Percentiles rank a stretch among this genome's conserved stretches.
Evolutionary conservation across 2,888 invertebrate genomes (phyloP).

Genomic region (Calameuta pallipes): DNA sequence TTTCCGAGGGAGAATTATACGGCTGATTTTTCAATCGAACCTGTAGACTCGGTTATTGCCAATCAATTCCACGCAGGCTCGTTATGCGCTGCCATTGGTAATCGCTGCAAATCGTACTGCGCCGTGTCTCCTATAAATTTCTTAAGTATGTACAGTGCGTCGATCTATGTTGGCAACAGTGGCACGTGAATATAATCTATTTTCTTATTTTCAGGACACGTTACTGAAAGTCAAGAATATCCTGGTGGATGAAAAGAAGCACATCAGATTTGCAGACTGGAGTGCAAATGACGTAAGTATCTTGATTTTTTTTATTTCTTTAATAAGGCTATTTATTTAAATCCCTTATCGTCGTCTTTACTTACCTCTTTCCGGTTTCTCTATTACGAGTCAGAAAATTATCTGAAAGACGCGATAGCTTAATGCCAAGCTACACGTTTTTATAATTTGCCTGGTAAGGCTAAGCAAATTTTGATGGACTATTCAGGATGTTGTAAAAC

Average conservation of each 20-base stretch:
- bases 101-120: neutral
- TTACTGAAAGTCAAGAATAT: constrained; percentile 85
- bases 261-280: constrained; percentile 94
- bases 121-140: too few relatives aligned
- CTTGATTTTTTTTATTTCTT: constrained; percentile 18
- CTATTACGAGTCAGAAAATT: too few relatives aligned
- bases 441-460: too few relatives aligned
- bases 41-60: neutral
- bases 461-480: too few relatives aligned
- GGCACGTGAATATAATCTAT: constrained; percentile 15
- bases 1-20: neutral
- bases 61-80: neutral
- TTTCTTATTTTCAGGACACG: constrained; percentile 76
- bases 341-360: neutral
- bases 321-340: too few relatives aligned
- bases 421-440: too few relatives aligned
- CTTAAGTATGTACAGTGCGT: too few relatives aligned
- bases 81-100: neutral
- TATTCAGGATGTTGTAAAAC: too few relatives aligned
- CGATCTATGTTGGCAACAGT: neutral
- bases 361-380: too few relatives aligned
- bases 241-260: constrained; percentile 89
- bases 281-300: constrained; percentile 87
- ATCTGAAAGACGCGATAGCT: too few relatives aligned
- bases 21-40: neutral